Base-by-base conservation (phyloP, 2,113 vertebrate species). In the Scolopax mira region DNA sequence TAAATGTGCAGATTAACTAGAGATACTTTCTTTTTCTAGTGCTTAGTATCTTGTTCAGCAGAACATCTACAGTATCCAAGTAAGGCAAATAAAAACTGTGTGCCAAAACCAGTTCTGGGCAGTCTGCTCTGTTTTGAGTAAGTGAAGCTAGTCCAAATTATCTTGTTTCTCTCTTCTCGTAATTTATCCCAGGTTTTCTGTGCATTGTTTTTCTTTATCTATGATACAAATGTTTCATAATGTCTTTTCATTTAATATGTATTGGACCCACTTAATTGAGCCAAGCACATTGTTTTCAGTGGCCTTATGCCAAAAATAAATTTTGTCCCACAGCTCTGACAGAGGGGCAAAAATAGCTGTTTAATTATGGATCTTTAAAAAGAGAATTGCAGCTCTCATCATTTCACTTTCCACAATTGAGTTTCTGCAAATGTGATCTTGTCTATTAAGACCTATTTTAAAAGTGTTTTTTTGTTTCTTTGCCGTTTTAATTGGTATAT, bases 61-160 rank as follows among this genome's bases (percentile, higher is more conserved):
- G 66, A 87, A 39, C 18, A 35, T 91, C 39, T 79, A 81, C 46
- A 70, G 37, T 94, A 73, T 90, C 79, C 85, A 91, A 89, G 66
- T 44, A 88, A 96, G 81, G 46, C 41, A 72, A 91, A 85, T 79
- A 79, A 85, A 89, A 80, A 10, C 48, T 57, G 17, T 0, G 3
- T 74, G 61, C 57, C 75, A 61, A 82, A 94, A 75, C 58, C 66
- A 69, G 54, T 75, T 91, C 49, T 91, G 81, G 41, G 44, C 85
- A 79, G 28, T n/a, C 21, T 85, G 71, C 54, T 88, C 46, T 92
- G 25, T 87, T 94, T 82, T 90, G 84, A 80, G 80, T 72, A 90
- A 75, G 35, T 73, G 58, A 91, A 88, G 57, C 55, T 75, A 82
- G 37, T 18, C 46, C 23, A 73, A 85, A 25, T 79, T 58, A 58